Percentiles rank a stretch among this genome's conserved stretches.
Conservation (phyloP, 2,113 vertebrate genomes). For the Ivindomyrus marchei region DNA sequence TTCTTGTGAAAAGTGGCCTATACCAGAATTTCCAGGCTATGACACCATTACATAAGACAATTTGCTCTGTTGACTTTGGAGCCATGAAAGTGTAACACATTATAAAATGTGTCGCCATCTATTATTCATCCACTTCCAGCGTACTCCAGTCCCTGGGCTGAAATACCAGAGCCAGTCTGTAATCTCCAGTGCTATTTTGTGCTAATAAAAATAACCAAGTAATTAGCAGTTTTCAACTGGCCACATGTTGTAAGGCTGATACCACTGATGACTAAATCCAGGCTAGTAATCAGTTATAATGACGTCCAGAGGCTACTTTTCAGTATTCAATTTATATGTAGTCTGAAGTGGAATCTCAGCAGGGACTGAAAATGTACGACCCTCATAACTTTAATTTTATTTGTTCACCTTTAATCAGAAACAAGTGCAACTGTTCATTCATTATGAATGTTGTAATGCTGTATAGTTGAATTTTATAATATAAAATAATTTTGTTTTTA, state of each 20-base stretch:
- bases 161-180: neutral
- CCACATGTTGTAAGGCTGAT: neutral
- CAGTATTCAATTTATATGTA: neutral
- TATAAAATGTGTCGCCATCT: neutral
- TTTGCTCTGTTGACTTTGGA: neutral
- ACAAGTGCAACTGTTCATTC: neutral
- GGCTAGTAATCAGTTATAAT: neutral
- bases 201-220: constrained; percentile 5
- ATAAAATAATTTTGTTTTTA: neutral
- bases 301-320: neutral
- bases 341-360: neutral
- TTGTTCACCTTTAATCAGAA: neutral
- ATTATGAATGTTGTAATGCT: neutral
- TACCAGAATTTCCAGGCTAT: neutral
- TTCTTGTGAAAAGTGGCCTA: neutral
- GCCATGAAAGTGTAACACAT: neutral
- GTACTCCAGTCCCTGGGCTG: too few relatives aligned
- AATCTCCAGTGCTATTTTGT: neutral
- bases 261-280: constrained; percentile 4
- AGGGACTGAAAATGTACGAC: neutral
- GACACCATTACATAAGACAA: neutral
- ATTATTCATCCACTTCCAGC: neutral
- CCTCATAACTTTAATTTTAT: neutral
- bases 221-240: neutral
- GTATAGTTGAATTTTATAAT: neutral